Evolutionary conservation across 2,888 invertebrate species (phyloP).

Genomic region (Netelia virgata): DNA sequence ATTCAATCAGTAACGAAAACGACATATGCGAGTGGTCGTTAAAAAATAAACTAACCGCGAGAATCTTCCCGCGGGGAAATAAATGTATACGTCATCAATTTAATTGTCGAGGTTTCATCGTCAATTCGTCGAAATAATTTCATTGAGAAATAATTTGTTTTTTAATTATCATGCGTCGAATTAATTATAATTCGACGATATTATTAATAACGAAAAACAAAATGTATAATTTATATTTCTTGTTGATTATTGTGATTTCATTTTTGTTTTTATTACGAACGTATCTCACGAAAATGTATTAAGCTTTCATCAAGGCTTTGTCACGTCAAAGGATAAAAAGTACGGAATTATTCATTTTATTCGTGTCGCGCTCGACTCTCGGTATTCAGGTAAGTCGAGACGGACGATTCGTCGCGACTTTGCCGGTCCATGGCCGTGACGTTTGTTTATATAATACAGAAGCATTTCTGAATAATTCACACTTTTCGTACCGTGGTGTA

Average conservation of each 20-base stretch:
- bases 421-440: background rate
- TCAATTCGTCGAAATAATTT: background rate
- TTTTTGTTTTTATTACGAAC: background rate
- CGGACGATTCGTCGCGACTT: background rate
- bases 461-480: background rate
- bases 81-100: too few relatives aligned
- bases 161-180: too few relatives aligned
- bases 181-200: too few relatives aligned
- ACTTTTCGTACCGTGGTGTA: background rate
- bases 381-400: background rate
- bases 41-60: too few relatives aligned
- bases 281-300: background rate
- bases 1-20: too few relatives aligned
- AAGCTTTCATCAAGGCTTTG: background rate
- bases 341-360: constrained; percentile 11
- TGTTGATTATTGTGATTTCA: background rate
- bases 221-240: background rate
- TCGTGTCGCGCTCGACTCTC: background rate
- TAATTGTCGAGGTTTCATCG: background rate
- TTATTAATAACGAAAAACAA: too few relatives aligned
- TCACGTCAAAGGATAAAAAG: background rate
- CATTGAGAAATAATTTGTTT: background rate
- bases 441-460: background rate
- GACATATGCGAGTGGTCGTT: too few relatives aligned
- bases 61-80: too few relatives aligned